These are phyloP conservation scores for Patiria miniata DNA, from an alignment of 35 echinoderm and acorn worm species.

Conservation along the genomic window DNA sequence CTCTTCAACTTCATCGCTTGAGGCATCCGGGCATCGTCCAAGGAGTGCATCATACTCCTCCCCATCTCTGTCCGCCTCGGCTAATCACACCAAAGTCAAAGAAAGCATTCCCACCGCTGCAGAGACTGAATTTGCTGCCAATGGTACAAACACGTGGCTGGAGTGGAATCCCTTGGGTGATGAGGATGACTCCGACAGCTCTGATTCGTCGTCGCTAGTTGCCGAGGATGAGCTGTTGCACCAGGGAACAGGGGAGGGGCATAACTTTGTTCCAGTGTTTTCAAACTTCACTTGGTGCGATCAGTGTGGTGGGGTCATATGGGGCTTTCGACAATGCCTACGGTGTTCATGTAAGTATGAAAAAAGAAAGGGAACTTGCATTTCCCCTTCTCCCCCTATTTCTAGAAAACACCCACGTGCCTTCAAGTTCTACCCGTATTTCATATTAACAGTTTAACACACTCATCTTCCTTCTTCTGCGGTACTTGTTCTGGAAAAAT, in stretches of 20 bases:
- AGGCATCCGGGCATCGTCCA: background rate
- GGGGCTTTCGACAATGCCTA: constrained; percentile 16
- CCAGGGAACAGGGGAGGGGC: constrained; percentile 1
- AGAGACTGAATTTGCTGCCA: constrained; percentile 20
- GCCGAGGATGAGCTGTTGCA: background rate
- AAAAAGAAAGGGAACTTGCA: background rate
- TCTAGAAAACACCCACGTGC: too few relatives aligned
- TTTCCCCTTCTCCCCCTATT: too few relatives aligned
- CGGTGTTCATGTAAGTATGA: constrained; percentile 21
- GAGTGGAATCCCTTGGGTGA: constrained; percentile 9
- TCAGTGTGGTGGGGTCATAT: constrained; percentile 17
- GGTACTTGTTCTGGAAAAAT: too few relatives aligned
- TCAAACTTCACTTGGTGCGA: constrained; percentile 21
- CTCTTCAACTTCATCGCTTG: background rate
- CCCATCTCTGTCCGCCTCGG: background rate
- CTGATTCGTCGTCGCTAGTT: background rate
- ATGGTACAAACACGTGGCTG: background rate
- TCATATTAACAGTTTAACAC: too few relatives aligned
- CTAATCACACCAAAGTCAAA: background rate
- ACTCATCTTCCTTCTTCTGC: too few relatives aligned
- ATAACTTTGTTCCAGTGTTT: constrained; percentile 10
- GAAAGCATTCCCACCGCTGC: constrained; percentile 2
- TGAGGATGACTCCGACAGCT: background rate
- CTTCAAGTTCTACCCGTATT: too few relatives aligned
- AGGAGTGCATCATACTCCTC: constrained; percentile 5